Evolutionary conservation across 2,888 invertebrate genomes (phyloP).

Genomic region (Sarcophaga caerulescens): DNA sequence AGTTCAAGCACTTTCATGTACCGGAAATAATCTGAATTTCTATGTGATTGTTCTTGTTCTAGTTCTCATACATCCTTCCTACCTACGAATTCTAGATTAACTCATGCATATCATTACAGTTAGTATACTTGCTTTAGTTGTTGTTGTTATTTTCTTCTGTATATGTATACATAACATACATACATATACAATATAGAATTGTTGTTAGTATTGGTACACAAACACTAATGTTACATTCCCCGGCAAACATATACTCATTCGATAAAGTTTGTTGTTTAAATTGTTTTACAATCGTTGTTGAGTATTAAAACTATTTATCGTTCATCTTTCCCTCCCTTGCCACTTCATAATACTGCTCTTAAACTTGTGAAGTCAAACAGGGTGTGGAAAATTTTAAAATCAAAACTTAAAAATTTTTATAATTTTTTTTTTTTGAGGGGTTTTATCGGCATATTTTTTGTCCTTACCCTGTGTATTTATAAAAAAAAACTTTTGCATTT

Average conservation of each 20-base stretch:
- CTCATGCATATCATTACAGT: conserved; percentile 42
- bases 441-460: too few species aligned
- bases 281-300: conserved; percentile 35
- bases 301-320: conserved; percentile 14
- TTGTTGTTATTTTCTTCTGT: background rate
- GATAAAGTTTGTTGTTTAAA: conserved; percentile 37
- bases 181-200: background rate
- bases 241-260: background rate
- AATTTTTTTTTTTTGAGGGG: too few species aligned
- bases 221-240: too few species aligned
- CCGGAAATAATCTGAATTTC: conserved; percentile 23
- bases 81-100: conserved; percentile 24
- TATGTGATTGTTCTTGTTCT: conserved; percentile 12
- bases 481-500: too few species aligned
- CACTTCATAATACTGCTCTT: background rate
- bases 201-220: too few species aligned
- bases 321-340: too few species aligned
- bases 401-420: too few species aligned
- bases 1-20: conserved; percentile 13
- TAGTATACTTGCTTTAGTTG: background rate
- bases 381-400: too few species aligned
- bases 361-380: background rate
- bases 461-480: too few species aligned
- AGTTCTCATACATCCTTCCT: conserved; percentile 22
- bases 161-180: background rate